Evolutionary conservation across 2,113 vertebrate genomes (phyloP).

Genomic region (Rutilus rutilus): DNA sequence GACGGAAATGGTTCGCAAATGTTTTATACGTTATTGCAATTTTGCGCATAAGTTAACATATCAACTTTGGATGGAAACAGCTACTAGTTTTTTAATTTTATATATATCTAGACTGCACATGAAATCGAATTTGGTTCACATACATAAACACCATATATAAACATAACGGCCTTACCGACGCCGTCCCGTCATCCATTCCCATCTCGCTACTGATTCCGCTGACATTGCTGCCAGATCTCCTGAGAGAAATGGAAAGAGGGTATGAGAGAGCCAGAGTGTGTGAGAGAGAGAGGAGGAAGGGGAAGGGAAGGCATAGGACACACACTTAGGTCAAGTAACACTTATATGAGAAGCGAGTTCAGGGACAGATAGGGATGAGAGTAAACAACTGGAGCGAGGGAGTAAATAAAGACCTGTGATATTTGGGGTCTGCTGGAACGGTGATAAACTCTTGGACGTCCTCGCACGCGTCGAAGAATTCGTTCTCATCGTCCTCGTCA

Average conservation of each 20-base stretch:
- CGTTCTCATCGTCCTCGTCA: slow-evolving; percentile 94
- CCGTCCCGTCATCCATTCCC: slow-evolving; percentile 86
- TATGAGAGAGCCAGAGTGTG: slow-evolving; percentile 22
- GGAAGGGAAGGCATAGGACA: slow-evolving; percentile 29
- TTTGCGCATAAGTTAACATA: too few species aligned
- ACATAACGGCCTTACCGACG: slow-evolving; percentile 71
- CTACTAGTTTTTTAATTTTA: background rate
- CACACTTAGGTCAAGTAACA: slow-evolving; percentile 58
- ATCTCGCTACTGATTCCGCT: slow-evolving; percentile 92
- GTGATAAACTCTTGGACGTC: slow-evolving; percentile 90
- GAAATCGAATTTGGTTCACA: background rate
- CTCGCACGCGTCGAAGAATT: slow-evolving; percentile 91
- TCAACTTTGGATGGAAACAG: too few species aligned
- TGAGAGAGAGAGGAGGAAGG: background rate
- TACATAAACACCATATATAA: background rate
- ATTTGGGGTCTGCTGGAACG: slow-evolving; percentile 86
- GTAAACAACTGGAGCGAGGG: slow-evolving; percentile 4
- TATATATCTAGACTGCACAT: background rate
- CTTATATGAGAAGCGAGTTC: slow-evolving; percentile 16
- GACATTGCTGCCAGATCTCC: slow-evolving; percentile 93
- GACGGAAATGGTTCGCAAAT: too few species aligned
- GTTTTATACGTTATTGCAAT: too few species aligned
- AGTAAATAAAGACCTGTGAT: slow-evolving; percentile 84
- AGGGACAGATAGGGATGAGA: background rate
- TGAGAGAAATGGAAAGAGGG: slow-evolving; percentile 59